phyloP scores from a whole-genome alignment of 2,797 vertebrate species.

The Lithobates pipiens region DNA sequence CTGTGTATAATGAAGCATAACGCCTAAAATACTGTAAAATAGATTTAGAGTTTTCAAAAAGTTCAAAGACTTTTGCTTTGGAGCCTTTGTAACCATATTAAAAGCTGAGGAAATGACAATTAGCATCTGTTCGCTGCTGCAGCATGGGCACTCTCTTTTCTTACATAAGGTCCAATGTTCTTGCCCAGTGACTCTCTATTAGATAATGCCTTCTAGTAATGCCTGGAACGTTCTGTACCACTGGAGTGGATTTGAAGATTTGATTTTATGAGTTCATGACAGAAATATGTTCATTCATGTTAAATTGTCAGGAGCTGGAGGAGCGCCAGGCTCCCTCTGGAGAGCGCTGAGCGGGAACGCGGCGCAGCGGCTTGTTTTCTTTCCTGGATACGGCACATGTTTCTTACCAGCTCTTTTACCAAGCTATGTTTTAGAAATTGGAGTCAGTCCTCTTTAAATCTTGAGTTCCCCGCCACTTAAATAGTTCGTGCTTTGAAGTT shows the following conservation, averaged over 20 bases:
- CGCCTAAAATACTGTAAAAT: too few relatives aligned
- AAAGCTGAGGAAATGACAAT: too few relatives aligned
- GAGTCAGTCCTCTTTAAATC: conserved; percentile 35
- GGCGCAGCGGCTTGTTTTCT: conserved; percentile 38
- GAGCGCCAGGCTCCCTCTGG: conserved; percentile 9
- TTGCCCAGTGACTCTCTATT: conserved; percentile 13
- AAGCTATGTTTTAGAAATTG: conserved; percentile 53
- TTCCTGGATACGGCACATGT: conserved; percentile 46
- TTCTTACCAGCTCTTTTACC: conserved; percentile 47
- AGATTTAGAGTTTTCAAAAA: too few relatives aligned
- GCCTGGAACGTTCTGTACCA: conserved; percentile 19
- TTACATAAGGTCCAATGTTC: neutral
- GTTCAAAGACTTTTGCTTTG: too few relatives aligned
- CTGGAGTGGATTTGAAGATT: conserved; percentile 42
- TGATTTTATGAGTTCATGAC: conserved; percentile 41
- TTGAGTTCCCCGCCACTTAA: conserved; percentile 52
- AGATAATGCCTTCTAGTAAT: conserved; percentile 8
- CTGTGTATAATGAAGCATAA: too few relatives aligned
- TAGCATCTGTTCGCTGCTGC: neutral
- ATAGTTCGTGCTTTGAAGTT: conserved; percentile 19
- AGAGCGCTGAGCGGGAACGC: conserved; percentile 25
- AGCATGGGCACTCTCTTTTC: neutral
- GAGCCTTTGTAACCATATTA: too few relatives aligned
- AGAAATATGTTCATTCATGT: conserved; percentile 57
- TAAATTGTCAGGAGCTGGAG: conserved; percentile 47